Percentiles rank a stretch among this genome's conserved stretches.
Evolutionary conservation across 1,140 invertebrate genomes (phyloP).

Genomic region (Lasioglossum albipes): DNA sequence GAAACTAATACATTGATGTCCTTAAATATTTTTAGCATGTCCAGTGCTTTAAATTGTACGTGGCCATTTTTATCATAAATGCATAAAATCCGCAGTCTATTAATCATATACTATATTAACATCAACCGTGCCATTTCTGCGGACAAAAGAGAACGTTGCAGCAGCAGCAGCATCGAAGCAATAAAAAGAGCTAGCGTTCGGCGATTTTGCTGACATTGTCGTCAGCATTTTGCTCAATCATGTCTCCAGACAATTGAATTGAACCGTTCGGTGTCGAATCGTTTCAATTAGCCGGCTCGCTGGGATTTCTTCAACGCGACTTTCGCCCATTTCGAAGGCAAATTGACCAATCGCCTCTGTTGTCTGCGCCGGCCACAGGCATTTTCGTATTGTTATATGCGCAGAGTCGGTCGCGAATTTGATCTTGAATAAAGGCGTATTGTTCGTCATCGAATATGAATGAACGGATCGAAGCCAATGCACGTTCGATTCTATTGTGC

Average conservation of each 20-base stretch:
- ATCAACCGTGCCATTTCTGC: too few relatives aligned
- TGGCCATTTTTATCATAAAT: too few relatives aligned
- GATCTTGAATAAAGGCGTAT: slow-evolving; percentile 37
- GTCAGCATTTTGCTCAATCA: background rate
- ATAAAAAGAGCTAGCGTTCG: too few relatives aligned
- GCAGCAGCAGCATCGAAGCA: background rate
- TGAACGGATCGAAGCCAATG: slow-evolving; percentile 19
- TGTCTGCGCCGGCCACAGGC: too few relatives aligned
- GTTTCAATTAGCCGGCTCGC: too few relatives aligned
- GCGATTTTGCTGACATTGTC: background rate
- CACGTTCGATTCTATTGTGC: slow-evolving; percentile 27
- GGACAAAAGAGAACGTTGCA: too few relatives aligned
- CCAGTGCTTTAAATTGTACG: too few relatives aligned
- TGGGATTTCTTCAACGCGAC: background rate
- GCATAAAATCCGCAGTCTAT: too few relatives aligned
- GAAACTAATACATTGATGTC: too few relatives aligned
- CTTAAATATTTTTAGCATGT: too few relatives aligned
- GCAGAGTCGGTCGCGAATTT: slow-evolving; percentile 14
- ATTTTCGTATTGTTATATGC: slow-evolving; percentile 15
- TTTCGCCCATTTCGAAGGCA: background rate
- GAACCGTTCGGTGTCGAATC: background rate
- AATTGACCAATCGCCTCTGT: slow-evolving; percentile 15
- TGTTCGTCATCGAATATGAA: slow-evolving; percentile 33
- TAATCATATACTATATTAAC: too few relatives aligned
- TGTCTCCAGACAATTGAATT: background rate